Evolutionary conservation across 1,140 invertebrate genomes (phyloP).

Genomic region (Trissolcus basalis): DNA sequence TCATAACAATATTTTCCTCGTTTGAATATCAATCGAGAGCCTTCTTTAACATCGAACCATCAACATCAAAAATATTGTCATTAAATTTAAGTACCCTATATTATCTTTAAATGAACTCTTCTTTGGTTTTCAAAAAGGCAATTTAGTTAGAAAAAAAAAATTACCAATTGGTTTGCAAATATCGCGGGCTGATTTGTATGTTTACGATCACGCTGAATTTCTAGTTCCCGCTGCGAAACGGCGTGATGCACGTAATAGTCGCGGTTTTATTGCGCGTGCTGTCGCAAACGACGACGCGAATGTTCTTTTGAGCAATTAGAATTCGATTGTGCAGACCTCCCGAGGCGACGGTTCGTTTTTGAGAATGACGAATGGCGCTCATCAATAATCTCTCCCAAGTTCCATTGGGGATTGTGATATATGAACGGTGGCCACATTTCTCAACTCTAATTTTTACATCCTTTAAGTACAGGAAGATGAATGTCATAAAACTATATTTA

Average conservation of each 20-base stretch:
- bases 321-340: slow-evolving; percentile 31
- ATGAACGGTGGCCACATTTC: too few species aligned
- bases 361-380: slow-evolving; percentile 17
- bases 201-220: slow-evolving; percentile 40
- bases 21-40: too few species aligned
- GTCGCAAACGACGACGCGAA: background rate
- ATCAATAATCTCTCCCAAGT: slow-evolving; percentile 3
- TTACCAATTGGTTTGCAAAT: slow-evolving; percentile 11
- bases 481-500: too few species aligned
- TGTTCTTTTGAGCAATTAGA: slow-evolving; percentile 16
- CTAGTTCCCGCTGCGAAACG: slow-evolving; percentile 24
- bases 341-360: slow-evolving; percentile 21
- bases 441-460: too few species aligned
- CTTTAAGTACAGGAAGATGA: too few species aligned
- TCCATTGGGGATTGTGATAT: too few species aligned
- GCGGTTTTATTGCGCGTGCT: slow-evolving; percentile 27
- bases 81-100: too few species aligned
- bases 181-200: slow-evolving; percentile 5
- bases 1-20: too few species aligned
- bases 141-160: background rate
- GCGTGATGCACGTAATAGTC: slow-evolving; percentile 27
- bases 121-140: background rate
- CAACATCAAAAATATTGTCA: too few species aligned
- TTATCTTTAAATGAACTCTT: too few species aligned
- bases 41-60: too few species aligned